Percentiles rank a stretch among this genome's conserved stretches.
Evolutionary conservation across 2,113 vertebrate species (phyloP).

Genomic region (Proteles cristata): DNA sequence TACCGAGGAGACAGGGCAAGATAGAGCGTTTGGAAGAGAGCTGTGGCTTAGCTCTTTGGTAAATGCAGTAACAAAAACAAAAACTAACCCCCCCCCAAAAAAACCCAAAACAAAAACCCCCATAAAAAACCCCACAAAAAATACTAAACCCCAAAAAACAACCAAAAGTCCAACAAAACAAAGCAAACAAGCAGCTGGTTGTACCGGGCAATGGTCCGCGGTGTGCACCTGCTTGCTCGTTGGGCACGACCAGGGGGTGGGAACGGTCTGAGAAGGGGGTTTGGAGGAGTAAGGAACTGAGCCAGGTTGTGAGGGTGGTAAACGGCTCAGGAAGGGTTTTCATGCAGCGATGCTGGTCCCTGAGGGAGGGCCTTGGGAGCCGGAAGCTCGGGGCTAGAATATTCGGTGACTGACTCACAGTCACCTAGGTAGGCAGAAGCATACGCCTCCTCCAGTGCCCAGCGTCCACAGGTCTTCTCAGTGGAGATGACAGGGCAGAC

Average conservation of each 20-base stretch:
- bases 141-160: not conserved
- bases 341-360: not conserved
- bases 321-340: not conserved
- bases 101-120: not conserved
- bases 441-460: accelerated
- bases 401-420: not conserved
- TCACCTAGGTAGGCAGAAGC: not conserved
- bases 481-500: not conserved
- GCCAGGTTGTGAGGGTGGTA: too few species aligned
- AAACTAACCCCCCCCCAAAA: too few species aligned
- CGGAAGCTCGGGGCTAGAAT: not conserved
- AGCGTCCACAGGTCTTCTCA: not conserved
- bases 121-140: not conserved
- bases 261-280: too few species aligned
- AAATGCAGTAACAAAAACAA: not conserved
- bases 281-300: not conserved
- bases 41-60: not conserved
- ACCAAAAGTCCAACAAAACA: not conserved
- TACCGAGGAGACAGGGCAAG: accelerated
- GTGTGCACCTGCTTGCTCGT: accelerated
- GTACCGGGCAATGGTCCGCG: not conserved
- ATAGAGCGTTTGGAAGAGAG: not conserved
- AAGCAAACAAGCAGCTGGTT: not conserved
- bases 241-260: accelerated
- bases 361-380: not conserved